phyloP scores from a whole-genome alignment of 2,888 invertebrate genomes.

The Orthosia gracilis region DNA sequence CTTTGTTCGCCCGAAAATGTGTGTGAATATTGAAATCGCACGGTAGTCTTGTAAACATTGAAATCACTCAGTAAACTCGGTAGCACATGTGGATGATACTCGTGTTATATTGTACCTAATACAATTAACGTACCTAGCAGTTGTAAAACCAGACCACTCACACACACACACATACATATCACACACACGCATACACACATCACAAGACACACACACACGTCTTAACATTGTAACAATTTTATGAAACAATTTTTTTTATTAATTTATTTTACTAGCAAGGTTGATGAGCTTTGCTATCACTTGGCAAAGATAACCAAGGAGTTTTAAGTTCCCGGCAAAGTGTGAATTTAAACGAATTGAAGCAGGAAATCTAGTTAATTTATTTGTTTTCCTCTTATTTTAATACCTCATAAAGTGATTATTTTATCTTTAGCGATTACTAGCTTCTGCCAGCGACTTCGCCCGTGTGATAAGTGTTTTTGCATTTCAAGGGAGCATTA shows the following conservation, averaged over 20 bases:
- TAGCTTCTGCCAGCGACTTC: too few species aligned
- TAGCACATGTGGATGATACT: not conserved
- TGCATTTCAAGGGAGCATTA: too few species aligned
- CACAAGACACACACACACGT: too few species aligned
- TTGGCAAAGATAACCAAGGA: not conserved
- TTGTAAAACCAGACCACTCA: too few species aligned
- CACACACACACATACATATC: too few species aligned
- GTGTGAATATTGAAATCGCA: not conserved
- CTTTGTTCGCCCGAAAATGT: slow-evolving; percentile 14
- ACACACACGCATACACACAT: too few species aligned
- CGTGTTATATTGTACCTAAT: not conserved
- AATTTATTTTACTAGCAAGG: too few species aligned
- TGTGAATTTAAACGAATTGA: not conserved
- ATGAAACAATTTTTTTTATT: too few species aligned
- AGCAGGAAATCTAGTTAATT: not conserved
- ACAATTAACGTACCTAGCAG: slow-evolving; percentile 1
- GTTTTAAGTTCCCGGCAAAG: not conserved
- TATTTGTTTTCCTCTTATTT: not conserved
- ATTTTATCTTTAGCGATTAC: too few species aligned
- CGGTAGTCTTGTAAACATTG: not conserved
- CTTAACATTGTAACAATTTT: too few species aligned
- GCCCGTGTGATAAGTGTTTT: too few species aligned
- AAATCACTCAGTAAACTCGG: not conserved
- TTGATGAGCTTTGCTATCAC: slow-evolving; percentile 6
- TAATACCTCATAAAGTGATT: too few species aligned